Percentiles rank a stretch among this genome's conserved stretches.
Conservation (phyloP, 2,888 invertebrate species). For the Tyria jacobaeae region DNA sequence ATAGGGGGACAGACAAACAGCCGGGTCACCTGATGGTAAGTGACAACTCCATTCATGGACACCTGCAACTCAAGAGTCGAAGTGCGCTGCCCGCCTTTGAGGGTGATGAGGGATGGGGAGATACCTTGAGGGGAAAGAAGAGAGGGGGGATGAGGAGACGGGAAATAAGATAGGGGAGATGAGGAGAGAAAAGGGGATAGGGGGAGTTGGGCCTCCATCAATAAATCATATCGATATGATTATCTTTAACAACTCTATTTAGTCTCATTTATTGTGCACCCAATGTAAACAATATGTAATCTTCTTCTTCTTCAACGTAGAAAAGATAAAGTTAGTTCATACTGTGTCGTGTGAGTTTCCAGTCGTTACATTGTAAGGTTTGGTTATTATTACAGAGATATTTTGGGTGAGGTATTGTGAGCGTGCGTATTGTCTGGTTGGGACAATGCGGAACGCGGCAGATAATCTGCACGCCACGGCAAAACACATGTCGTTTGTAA, state of each 20-base stretch:
- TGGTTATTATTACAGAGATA: conserved; percentile 31
- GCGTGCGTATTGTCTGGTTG: conserved; percentile 47
- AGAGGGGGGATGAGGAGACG: too few species aligned
- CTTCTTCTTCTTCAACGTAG: conserved; percentile 25
- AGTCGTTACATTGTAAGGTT: conserved; percentile 18
- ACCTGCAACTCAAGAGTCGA: too few species aligned
- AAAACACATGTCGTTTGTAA: conserved; percentile 63
- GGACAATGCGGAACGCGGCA: conserved; percentile 52
- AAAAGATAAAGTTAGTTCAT: conserved; percentile 17
- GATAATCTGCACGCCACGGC: conserved; percentile 62
- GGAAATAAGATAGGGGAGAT: too few species aligned
- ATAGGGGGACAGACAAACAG: too few species aligned
- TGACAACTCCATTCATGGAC: too few species aligned
- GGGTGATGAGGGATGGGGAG: too few species aligned
- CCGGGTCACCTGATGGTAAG: too few species aligned
- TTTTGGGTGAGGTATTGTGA: conserved; percentile 37
- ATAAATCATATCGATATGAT: background rate
- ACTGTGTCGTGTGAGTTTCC: conserved; percentile 16
- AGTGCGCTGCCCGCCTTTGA: too few species aligned
- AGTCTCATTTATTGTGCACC: conserved; percentile 13
- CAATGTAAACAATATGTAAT: conserved; percentile 10
- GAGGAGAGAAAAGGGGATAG: too few species aligned
- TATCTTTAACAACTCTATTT: background rate
- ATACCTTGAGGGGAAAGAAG: too few species aligned
- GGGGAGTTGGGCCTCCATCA: background rate